Evolutionary conservation across 2,888 invertebrate species (phyloP).

Genomic region (Lithophane ornitopus): DNA sequence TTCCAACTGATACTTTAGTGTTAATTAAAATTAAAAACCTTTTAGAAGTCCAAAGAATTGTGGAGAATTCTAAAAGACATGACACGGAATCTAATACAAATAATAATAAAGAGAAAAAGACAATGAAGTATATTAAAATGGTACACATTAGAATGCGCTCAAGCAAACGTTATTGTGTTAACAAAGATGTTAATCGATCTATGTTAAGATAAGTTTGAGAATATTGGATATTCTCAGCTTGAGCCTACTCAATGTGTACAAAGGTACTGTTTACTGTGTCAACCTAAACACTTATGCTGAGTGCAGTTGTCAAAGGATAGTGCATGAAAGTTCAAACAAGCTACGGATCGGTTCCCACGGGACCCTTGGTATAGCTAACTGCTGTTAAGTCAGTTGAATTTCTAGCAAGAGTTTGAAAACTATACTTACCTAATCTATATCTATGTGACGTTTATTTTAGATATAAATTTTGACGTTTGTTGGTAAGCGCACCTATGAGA

Average conservation of each 20-base stretch:
- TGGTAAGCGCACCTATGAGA: neutral
- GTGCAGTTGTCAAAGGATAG: slow-evolving; percentile 70
- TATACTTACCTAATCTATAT: neutral
- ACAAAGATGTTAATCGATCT: slow-evolving; percentile 30
- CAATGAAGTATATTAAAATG: slow-evolving; percentile 13
- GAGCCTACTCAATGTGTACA: slow-evolving; percentile 57
- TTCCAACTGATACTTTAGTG: slow-evolving; percentile 27
- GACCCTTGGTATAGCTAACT: slow-evolving; percentile 73
- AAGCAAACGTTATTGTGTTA: slow-evolving; percentile 43
- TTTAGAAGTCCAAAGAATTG: slow-evolving; percentile 68
- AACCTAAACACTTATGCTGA: slow-evolving; percentile 52
- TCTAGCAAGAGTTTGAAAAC: slow-evolving; percentile 59
- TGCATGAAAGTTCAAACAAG: slow-evolving; percentile 83
- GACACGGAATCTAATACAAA: slow-evolving; percentile 38
- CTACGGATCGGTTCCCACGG: slow-evolving; percentile 72
- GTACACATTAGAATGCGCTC: slow-evolving; percentile 64
- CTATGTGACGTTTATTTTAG: too few species aligned
- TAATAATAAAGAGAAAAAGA: slow-evolving; percentile 29
- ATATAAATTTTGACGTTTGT: neutral
- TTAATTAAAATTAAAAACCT: slow-evolving; percentile 53
- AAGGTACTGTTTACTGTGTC: slow-evolving; percentile 44
- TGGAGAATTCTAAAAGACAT: slow-evolving; percentile 60
- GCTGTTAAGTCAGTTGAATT: slow-evolving; percentile 77
- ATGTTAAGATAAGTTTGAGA: slow-evolving; percentile 35
- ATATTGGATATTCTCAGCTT: slow-evolving; percentile 28